These are phyloP conservation scores for Bergia puertoricense DNA, from an alignment of 92 coral and sea anemone species.

Conservation along the genomic window DNA sequence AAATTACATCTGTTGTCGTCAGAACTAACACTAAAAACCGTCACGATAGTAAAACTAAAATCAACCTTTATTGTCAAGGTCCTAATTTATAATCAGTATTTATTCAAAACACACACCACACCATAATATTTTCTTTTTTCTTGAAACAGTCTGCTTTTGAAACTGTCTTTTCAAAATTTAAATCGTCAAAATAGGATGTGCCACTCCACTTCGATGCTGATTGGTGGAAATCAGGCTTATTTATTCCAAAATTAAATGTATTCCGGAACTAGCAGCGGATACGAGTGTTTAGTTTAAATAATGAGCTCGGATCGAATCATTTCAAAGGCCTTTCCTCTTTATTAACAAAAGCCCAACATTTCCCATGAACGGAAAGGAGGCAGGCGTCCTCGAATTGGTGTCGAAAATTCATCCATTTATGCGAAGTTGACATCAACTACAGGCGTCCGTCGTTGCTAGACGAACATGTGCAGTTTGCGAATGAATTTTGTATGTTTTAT, in stretches of 20 bases:
- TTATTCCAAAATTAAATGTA: conserved; percentile 76
- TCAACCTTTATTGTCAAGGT: neutral
- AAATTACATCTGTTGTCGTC: neutral
- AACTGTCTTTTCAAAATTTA: conserved; percentile 68
- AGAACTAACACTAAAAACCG: neutral
- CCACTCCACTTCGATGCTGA: conserved; percentile 53
- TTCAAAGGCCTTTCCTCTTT: conserved; percentile 60
- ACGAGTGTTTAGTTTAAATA: conserved; percentile 76
- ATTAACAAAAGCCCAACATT: conserved; percentile 26
- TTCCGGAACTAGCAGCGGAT: conserved; percentile 97
- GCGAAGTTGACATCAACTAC: conserved; percentile 25
- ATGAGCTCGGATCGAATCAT: conserved; percentile 62
- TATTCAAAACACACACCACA: neutral
- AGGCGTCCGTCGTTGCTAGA: conserved; percentile 61
- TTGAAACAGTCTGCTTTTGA: conserved; percentile 8
- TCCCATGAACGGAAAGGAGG: conserved; percentile 45
- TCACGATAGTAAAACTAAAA: neutral
- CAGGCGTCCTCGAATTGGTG: conserved; percentile 30
- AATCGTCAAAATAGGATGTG: conserved; percentile 73
- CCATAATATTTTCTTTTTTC: neutral
- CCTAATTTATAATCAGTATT: conserved; percentile 3
- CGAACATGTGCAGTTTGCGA: conserved; percentile 58
- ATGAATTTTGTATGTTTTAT: conserved; percentile 65
- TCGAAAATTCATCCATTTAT: conserved; percentile 35
- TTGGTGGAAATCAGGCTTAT: conserved; percentile 69